Percentiles rank a stretch among this genome's conserved stretches.
phyloP scores from a whole-genome alignment of 2,113 vertebrate genomes.

The Sceloporus undulatus region DNA sequence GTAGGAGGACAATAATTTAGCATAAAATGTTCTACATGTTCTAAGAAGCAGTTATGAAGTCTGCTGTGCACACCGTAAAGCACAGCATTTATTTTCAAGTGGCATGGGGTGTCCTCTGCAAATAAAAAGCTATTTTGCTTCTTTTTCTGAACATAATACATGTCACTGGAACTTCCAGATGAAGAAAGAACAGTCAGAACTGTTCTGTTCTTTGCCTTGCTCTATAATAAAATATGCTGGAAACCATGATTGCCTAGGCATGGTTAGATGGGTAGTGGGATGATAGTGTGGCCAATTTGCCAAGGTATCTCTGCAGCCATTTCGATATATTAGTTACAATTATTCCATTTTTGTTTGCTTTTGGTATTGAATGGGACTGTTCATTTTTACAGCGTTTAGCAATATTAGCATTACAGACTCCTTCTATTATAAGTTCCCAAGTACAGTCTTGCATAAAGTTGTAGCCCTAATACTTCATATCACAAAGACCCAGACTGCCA shows the following conservation, averaged over 20 bases:
- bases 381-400: too few species aligned
- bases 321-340: background rate
- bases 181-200: too few species aligned
- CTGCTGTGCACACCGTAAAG: too few species aligned
- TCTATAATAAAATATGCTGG: background rate
- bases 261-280: background rate
- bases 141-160: too few species aligned
- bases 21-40: too few species aligned
- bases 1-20: background rate
- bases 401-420: too few species aligned
- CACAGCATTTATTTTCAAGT: background rate
- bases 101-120: background rate
- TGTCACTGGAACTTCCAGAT: too few species aligned
- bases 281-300: background rate
- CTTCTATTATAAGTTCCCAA: background rate
- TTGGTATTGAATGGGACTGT: background rate
- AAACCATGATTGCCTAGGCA: too few species aligned
- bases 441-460: background rate
- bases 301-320: background rate
- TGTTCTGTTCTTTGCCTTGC: too few species aligned
- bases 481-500: too few species aligned
- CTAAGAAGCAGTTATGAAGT: background rate
- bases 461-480: too few species aligned
- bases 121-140: too few species aligned
- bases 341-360: background rate